Percentiles rank a stretch among this genome's conserved stretches.
Conservation (phyloP, 1,140 invertebrate species). For the Hylaeus volcanicus region DNA sequence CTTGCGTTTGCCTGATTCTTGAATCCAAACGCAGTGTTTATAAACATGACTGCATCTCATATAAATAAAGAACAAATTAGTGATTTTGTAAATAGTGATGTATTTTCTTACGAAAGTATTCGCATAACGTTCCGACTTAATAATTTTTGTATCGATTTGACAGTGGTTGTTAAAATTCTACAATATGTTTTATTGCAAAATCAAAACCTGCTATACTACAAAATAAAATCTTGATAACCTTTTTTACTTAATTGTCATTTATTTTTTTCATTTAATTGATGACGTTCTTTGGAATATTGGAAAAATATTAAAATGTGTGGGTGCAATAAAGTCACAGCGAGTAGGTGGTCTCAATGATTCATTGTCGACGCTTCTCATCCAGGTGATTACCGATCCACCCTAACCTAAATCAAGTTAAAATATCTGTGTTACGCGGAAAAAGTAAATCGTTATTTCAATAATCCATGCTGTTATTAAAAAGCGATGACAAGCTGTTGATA, state of each 20-base stretch:
- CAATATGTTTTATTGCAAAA: not conserved
- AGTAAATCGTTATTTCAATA: not conserved
- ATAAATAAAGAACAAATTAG: too few species aligned
- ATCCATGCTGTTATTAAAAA: not conserved
- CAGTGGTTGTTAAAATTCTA: not conserved
- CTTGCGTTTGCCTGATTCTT: too few species aligned
- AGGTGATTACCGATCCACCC: constrained; percentile 42
- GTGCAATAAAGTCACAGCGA: not conserved
- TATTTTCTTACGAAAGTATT: too few species aligned
- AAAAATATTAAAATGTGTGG: not conserved
- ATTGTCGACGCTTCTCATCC: constrained; percentile 12
- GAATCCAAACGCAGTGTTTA: too few species aligned
- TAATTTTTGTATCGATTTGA: too few species aligned
- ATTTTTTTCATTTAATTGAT: not conserved
- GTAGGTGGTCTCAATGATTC: constrained; percentile 8
- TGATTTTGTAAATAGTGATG: too few species aligned
- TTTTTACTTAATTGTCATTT: not conserved
- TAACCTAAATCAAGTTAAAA: constrained; percentile 40
- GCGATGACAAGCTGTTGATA: not conserved
- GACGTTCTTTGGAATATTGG: not conserved
- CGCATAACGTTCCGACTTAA: too few species aligned
- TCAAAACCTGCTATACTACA: not conserved
- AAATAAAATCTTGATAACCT: not conserved
- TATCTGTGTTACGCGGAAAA: constrained; percentile 28
- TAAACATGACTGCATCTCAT: too few species aligned